Evolutionary conservation across 1,140 invertebrate genomes (phyloP).

Genomic region (Drosophila asahinai): DNA sequence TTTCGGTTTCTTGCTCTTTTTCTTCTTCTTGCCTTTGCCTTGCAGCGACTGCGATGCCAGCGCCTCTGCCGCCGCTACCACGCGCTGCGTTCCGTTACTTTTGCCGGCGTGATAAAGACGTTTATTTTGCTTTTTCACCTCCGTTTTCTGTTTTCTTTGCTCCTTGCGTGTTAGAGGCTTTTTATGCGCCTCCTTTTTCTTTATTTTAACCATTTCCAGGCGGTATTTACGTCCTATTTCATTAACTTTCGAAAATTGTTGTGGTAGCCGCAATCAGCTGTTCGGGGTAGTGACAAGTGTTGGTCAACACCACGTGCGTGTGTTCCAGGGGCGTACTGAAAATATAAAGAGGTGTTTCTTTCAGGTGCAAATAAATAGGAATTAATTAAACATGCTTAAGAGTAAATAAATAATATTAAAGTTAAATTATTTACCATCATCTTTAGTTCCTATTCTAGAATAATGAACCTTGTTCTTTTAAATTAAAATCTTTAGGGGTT

Average conservation of each 20-base stretch:
- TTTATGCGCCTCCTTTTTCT: constrained; percentile 39
- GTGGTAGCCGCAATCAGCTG: constrained; percentile 53
- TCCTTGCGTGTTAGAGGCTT: constrained; percentile 86
- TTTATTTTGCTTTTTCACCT: constrained; percentile 86
- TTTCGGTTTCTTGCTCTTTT: constrained; percentile 39
- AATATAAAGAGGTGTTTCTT: not conserved
- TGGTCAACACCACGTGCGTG: constrained; percentile 19
- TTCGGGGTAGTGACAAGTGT: not conserved
- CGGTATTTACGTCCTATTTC: not conserved
- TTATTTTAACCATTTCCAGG: constrained; percentile 65
- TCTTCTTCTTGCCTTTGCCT: constrained; percentile 41
- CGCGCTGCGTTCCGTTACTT: constrained; percentile 67
- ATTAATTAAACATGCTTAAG: too few species aligned
- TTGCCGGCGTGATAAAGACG: constrained; percentile 73
- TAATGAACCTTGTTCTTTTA: not conserved
- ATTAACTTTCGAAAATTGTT: constrained; percentile 16
- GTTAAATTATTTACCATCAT: not conserved
- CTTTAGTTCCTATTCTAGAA: not conserved
- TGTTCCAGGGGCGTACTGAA: not conserved
- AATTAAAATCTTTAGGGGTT: not conserved
- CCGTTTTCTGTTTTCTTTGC: constrained; percentile 87
- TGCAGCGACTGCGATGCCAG: constrained; percentile 19
- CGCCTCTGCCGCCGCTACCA: constrained; percentile 54
- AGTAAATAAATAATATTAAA: not conserved
- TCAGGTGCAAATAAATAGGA: too few species aligned